phyloP scores from a whole-genome alignment of 2,888 invertebrate genomes.

The Sipha maydis region DNA sequence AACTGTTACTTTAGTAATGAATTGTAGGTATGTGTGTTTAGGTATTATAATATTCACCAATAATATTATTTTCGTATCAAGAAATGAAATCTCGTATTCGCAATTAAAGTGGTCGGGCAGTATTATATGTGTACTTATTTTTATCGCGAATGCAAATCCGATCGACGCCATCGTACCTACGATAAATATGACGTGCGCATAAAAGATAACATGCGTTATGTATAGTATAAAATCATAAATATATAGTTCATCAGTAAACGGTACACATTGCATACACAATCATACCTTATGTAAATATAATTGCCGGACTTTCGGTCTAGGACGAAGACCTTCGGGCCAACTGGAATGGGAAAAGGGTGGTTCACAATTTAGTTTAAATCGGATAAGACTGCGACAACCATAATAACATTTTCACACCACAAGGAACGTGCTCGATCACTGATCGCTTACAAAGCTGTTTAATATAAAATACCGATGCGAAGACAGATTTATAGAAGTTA shows the following conservation, averaged over 20 bases:
- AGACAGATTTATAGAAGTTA: constrained; percentile 35
- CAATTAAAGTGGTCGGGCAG: neutral
- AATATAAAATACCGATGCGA: neutral
- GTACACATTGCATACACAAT: neutral
- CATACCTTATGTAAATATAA: neutral
- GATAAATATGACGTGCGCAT: neutral
- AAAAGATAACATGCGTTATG: neutral
- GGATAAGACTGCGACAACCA: neutral
- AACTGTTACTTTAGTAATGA: neutral
- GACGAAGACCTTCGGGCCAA: neutral
- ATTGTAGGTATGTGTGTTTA: neutral
- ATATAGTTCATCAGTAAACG: neutral
- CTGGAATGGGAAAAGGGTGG: neutral
- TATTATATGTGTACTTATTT: neutral
- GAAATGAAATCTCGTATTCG: neutral
- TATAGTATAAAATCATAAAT: neutral
- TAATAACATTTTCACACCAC: constrained; percentile 39
- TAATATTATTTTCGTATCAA: neutral
- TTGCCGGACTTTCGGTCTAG: constrained; percentile 1
- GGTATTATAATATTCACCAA: neutral
- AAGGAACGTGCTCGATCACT: constrained; percentile 40
- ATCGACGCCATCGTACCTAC: neutral
- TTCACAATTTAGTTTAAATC: constrained; percentile 9
- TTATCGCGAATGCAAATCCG: neutral
- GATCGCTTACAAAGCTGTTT: constrained; percentile 24